Conservation (phyloP, 2,797 vertebrate genomes). For the Halcyon leucocephala region DNA sequence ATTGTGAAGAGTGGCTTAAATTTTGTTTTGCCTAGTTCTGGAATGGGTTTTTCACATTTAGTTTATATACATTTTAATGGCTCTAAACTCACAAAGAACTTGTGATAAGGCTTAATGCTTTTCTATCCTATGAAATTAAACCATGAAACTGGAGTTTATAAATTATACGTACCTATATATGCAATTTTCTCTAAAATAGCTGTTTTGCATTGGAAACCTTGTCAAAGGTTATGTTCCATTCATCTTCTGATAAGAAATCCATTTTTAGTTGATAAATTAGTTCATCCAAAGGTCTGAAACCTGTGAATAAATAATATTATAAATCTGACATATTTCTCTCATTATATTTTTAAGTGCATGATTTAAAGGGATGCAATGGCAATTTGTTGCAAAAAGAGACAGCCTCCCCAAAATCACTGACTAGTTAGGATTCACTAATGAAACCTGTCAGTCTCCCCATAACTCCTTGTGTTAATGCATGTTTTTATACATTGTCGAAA, state of each 20-base stretch:
- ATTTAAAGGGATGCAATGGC: not conserved
- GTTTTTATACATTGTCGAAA: not conserved
- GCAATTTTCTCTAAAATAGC: not conserved
- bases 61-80: not conserved
- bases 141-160: not conserved
- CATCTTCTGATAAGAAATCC: not conserved
- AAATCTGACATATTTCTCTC: not conserved
- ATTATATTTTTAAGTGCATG: not conserved
- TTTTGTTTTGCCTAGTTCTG: not conserved
- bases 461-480: not conserved
- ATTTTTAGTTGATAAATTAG: not conserved
- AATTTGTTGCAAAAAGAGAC: not conserved
- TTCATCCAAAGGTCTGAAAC: not conserved
- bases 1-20: not conserved
- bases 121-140: not conserved
- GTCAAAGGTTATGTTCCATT: not conserved
- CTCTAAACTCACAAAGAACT: not conserved
- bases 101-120: not conserved
- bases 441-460: not conserved
- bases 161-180: not conserved
- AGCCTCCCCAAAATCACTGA: not conserved
- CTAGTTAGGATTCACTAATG: not conserved
- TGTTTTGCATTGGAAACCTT: not conserved
- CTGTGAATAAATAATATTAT: not conserved
- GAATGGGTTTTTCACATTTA: not conserved